These are phyloP conservation scores for Teleogryllus occipitalis DNA, from an alignment of 1,140 invertebrate genomes.

Conservation along the genomic window DNA sequence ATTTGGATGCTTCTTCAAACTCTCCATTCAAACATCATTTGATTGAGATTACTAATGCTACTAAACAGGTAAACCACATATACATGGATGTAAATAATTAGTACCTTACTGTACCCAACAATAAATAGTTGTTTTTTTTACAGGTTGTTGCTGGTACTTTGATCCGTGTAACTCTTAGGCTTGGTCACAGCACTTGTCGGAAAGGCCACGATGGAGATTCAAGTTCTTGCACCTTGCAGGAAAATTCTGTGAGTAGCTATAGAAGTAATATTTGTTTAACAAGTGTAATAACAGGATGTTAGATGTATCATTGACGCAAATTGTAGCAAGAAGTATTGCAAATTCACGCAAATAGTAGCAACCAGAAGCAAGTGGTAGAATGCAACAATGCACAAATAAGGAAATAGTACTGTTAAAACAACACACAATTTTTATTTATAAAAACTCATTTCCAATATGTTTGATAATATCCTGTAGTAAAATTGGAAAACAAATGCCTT, in stretches of 20 bases:
- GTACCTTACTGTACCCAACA: neutral
- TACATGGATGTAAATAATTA: neutral
- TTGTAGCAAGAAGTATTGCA: too few relatives aligned
- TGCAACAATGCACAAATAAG: too few relatives aligned
- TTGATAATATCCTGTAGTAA: too few relatives aligned
- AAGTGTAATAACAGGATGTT: too few relatives aligned
- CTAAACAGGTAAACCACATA: conserved; percentile 10
- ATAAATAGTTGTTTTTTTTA: neutral
- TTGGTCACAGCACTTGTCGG: conserved; percentile 27
- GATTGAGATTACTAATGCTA: conserved; percentile 7
- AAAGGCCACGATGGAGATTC: conserved; percentile 22
- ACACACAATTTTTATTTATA: too few relatives aligned
- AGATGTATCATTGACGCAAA: too few relatives aligned
- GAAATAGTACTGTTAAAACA: too few relatives aligned
- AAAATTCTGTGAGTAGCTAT: conserved; percentile 9
- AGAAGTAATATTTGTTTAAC: neutral
- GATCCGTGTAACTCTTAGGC: conserved; percentile 21
- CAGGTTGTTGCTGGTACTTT: conserved; percentile 12
- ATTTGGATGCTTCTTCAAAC: conserved; percentile 26
- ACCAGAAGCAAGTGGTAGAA: too few relatives aligned
- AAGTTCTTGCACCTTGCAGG: neutral
- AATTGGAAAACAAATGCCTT: too few relatives aligned
- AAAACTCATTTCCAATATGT: too few relatives aligned
- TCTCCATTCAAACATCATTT: conserved; percentile 26
- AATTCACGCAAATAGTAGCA: too few relatives aligned